Percentiles rank a stretch among this genome's conserved stretches.
Conservation (phyloP, 2,888 invertebrate species). For the Morpho deidamia region DNA sequence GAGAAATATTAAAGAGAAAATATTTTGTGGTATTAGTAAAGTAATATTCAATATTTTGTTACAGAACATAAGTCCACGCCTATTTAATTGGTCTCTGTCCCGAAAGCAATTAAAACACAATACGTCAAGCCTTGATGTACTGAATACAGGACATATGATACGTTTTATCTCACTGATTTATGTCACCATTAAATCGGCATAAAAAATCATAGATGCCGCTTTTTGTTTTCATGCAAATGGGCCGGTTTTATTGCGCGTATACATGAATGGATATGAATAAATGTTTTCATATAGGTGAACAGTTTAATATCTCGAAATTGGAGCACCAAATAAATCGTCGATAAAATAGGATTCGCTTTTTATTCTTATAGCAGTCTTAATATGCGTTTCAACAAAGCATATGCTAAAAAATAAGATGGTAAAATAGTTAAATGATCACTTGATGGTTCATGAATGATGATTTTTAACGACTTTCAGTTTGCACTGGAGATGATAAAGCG, state of each 20-base stretch:
- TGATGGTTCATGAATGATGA: too few species aligned
- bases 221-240: slow-evolving; percentile 49
- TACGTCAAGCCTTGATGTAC: slow-evolving; percentile 32
- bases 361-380: too few species aligned
- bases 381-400: too few species aligned
- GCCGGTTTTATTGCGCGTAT: slow-evolving; percentile 42
- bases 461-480: too few species aligned
- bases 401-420: too few species aligned
- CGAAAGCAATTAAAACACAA: slow-evolving; percentile 37
- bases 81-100: background rate
- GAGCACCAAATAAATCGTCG: slow-evolving; percentile 22
- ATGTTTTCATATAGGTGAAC: slow-evolving; percentile 27
- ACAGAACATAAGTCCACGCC: too few species aligned
- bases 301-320: slow-evolving; percentile 26
- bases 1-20: too few species aligned
- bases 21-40: too few species aligned
- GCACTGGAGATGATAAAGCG: too few species aligned
- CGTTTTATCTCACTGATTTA: slow-evolving; percentile 56
- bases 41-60: too few species aligned
- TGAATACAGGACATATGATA: slow-evolving; percentile 39
- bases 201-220: slow-evolving; percentile 50
- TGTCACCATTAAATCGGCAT: slow-evolving; percentile 50
- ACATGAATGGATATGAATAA: slow-evolving; percentile 26
- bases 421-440: too few species aligned
- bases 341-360: slow-evolving; percentile 10